Percentiles rank a stretch among this genome's conserved stretches.
phyloP scores from a whole-genome alignment of 2,888 invertebrate species.

The Xanthia icteritia region DNA sequence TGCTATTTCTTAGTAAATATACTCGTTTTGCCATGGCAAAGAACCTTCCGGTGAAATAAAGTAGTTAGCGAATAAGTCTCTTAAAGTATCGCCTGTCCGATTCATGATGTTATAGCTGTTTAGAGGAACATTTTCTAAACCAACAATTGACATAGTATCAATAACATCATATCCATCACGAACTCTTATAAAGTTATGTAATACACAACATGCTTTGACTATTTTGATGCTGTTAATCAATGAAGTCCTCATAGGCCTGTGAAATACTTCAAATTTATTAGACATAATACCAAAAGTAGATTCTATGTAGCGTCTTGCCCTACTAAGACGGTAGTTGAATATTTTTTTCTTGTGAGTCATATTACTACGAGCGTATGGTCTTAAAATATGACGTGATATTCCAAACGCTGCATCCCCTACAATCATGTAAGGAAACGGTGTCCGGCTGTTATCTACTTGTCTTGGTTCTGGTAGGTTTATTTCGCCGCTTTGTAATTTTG shows the following conservation, averaged over 20 bases:
- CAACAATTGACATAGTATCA: conserved; percentile 43
- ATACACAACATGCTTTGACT: conserved; percentile 43
- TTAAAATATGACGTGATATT: conserved; percentile 50
- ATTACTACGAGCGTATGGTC: conserved; percentile 48
- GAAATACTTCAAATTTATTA: conserved; percentile 52
- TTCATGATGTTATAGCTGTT: conserved; percentile 43
- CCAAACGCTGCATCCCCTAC: conserved; percentile 51
- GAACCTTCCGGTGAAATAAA: conserved; percentile 43
- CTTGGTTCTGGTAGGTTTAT: conserved; percentile 51
- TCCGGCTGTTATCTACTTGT: conserved; percentile 44
- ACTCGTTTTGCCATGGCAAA: conserved; percentile 41
- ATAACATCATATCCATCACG: conserved; percentile 40
- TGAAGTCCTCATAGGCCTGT: conserved; percentile 46
- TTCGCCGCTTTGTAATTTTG: conserved; percentile 52
- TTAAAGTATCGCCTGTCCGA: conserved; percentile 45
- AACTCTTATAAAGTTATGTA: conserved; percentile 49
- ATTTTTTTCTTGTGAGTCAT: conserved; percentile 51
- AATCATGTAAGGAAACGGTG: conserved; percentile 49
- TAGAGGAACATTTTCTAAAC: conserved; percentile 45
- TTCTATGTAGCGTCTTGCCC: conserved; percentile 47
- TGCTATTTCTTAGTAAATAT: conserved; percentile 46
- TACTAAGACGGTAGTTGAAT: conserved; percentile 45
- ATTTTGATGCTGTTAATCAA: conserved; percentile 46
- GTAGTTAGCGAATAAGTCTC: conserved; percentile 41
- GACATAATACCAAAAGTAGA: conserved; percentile 50